These are phyloP conservation scores for Microchrysa polita DNA, from an alignment of 2,888 invertebrate genomes.

Conservation along the genomic window DNA sequence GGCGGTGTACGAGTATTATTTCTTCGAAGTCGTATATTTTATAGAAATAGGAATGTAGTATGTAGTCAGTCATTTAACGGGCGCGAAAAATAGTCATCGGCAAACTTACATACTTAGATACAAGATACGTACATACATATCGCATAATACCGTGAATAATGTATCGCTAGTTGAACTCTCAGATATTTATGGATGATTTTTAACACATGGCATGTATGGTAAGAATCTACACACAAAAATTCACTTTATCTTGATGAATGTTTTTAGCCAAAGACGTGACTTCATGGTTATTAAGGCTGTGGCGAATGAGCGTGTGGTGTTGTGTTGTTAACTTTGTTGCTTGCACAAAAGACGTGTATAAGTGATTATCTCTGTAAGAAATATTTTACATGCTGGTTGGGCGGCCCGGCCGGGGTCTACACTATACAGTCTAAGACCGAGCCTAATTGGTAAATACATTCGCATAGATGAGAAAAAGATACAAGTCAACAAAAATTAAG, in stretches of 20 bases:
- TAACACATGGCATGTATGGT: constrained; percentile 26
- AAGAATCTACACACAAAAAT: constrained; percentile 38
- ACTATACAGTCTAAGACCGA: constrained; percentile 33
- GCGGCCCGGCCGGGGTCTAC: no score
- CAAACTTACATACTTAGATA: neutral
- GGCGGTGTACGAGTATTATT: constrained; percentile 3
- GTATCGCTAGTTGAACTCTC: constrained; percentile 32
- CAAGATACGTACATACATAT: no score
- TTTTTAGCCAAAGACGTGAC: constrained; percentile 42
- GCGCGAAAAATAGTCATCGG: no score
- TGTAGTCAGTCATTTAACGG: no score
- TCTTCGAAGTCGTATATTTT: neutral
- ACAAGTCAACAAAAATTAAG: no score
- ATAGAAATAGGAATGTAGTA: no score
- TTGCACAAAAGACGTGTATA: constrained; percentile 39
- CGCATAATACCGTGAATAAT: neutral
- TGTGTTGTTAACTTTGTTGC: constrained; percentile 38
- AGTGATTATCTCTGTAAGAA: constrained; percentile 43
- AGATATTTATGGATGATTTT: constrained; percentile 24
- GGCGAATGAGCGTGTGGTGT: constrained; percentile 27
- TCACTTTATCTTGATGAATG: constrained; percentile 44
- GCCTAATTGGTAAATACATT: constrained; percentile 39
- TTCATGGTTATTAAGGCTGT: constrained; percentile 41
- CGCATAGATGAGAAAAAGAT: no score
- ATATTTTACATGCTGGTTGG: constrained; percentile 43